A percentile compares a stretch with the other conserved stretches of the same genome.
Conservation (phyloP, 2,888 invertebrate species). For the Isotomurus palustris region DNA sequence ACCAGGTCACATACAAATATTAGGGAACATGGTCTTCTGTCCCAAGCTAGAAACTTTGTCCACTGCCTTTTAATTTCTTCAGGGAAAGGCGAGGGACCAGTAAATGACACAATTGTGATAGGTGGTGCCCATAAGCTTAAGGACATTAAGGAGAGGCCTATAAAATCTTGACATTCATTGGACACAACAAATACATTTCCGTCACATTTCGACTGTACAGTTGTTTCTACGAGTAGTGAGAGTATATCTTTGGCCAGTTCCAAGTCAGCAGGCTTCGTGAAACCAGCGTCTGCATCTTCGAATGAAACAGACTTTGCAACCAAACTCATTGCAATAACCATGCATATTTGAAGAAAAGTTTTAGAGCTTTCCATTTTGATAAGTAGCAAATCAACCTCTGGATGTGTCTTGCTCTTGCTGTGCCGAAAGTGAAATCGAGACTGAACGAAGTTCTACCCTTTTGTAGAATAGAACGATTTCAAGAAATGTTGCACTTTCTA, state of each 20-base stretch:
- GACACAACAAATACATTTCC: conserved; percentile 29
- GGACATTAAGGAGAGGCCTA: conserved; percentile 19
- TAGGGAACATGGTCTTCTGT: conserved; percentile 29
- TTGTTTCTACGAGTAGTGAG: conserved; percentile 28
- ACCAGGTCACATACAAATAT: conserved; percentile 36
- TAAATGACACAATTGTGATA: conserved; percentile 22
- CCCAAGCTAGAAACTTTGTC: conserved; percentile 24
- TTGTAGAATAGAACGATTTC: too few species aligned
- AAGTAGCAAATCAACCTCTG: too few species aligned
- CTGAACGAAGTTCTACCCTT: too few species aligned
- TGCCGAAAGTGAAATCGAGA: too few species aligned
- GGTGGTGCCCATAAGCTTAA: conserved; percentile 34
- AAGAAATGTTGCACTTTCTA: too few species aligned
- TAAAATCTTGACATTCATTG: conserved; percentile 22
- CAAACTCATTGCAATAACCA: too few species aligned
- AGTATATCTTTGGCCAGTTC: conserved; percentile 36
- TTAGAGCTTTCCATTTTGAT: too few species aligned
- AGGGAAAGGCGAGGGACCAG: conserved; percentile 4
- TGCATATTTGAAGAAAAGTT: not conserved
- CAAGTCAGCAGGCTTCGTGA: not conserved
- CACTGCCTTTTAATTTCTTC: conserved; percentile 11
- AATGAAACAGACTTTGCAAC: not conserved
- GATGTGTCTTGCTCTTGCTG: too few species aligned
- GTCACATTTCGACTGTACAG: conserved; percentile 33
- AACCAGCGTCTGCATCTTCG: not conserved